phyloP scores from a whole-genome alignment of 1,140 invertebrate species.

The Drosophila guanche region DNA sequence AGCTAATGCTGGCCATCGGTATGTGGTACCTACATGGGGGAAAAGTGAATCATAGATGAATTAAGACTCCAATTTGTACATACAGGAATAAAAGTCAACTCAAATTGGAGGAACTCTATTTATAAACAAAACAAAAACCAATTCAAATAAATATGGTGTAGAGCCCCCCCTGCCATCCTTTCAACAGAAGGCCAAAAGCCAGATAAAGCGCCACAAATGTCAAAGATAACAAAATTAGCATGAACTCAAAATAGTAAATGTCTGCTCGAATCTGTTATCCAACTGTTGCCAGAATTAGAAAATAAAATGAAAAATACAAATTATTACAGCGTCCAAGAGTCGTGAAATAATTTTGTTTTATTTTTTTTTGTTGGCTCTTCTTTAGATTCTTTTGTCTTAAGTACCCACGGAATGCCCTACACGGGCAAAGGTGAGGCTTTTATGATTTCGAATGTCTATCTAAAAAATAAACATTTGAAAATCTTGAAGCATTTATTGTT shows the following conservation, averaged over 20 bases:
- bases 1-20: too few species aligned
- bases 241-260: slow-evolving; percentile 61
- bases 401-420: slow-evolving; percentile 25
- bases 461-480: too few species aligned
- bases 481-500: too few species aligned
- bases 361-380: too few species aligned
- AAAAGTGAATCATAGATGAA: background rate
- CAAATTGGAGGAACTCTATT: slow-evolving; percentile 31
- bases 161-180: background rate
- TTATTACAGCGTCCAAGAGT: slow-evolving; percentile 37
- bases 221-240: slow-evolving; percentile 58
- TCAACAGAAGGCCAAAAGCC: background rate
- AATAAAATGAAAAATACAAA: slow-evolving; percentile 15
- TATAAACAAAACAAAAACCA: slow-evolving; percentile 4
- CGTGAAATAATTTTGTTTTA: slow-evolving; percentile 14
- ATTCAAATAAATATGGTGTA: slow-evolving; percentile 5
- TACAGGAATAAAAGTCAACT: slow-evolving; percentile 21
- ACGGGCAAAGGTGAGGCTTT: background rate
- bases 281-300: slow-evolving; percentile 16
- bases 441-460: slow-evolving; percentile 1
- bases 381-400: slow-evolving; percentile 31
- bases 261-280: slow-evolving; percentile 28
- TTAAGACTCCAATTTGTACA: slow-evolving; percentile 18
- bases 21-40: too few species aligned
- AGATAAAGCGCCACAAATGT: slow-evolving; percentile 30